Percentiles rank a stretch among this genome's conserved stretches.
Conservation (phyloP, 2,888 invertebrate species). For the Aquatica leii region DNA sequence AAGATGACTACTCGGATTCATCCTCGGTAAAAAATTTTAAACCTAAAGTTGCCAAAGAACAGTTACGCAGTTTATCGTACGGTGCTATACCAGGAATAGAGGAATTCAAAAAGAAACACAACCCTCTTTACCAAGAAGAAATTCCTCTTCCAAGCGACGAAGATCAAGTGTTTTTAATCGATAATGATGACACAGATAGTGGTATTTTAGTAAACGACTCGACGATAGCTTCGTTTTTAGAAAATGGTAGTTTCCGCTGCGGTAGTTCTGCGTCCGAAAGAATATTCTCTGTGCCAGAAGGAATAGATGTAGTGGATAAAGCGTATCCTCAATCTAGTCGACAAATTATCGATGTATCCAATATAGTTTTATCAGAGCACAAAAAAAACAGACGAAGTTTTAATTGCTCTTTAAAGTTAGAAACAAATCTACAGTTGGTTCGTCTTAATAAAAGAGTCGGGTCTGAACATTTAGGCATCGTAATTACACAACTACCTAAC, state of each 20-base stretch:
- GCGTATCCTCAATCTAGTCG: no score
- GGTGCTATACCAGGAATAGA: conserved; percentile 77
- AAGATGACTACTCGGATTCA: conserved; percentile 53
- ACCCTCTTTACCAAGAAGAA: conserved; percentile 71
- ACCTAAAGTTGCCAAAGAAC: conserved; percentile 60
- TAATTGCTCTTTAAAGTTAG: no score
- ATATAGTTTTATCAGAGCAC: no score
- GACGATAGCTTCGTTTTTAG: conserved; percentile 72
- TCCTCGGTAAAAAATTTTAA: conserved; percentile 46
- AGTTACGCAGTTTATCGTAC: conserved; percentile 76
- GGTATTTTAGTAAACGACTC: conserved; percentile 80
- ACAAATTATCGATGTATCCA: no score
- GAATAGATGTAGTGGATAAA: no score
- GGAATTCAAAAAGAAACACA: conserved; percentile 70
- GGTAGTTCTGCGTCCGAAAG: conserved; percentile 63
- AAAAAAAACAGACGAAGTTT: no score
- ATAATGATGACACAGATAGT: conserved; percentile 77
- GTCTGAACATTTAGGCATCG: conserved; percentile 74
- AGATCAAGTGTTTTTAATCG: conserved; percentile 66
- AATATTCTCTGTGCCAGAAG: no score
- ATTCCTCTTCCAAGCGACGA: conserved; percentile 63
- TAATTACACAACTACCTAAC: conserved; percentile 72
- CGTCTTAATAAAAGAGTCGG: conserved; percentile 66
- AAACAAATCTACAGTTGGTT: conserved; percentile 44
- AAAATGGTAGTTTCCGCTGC: conserved; percentile 65